A percentile compares a stretch with the other conserved stretches of the same genome.
phyloP scores from a whole-genome alignment of 2,888 invertebrate species.

The Ophioninae sp. region DNA sequence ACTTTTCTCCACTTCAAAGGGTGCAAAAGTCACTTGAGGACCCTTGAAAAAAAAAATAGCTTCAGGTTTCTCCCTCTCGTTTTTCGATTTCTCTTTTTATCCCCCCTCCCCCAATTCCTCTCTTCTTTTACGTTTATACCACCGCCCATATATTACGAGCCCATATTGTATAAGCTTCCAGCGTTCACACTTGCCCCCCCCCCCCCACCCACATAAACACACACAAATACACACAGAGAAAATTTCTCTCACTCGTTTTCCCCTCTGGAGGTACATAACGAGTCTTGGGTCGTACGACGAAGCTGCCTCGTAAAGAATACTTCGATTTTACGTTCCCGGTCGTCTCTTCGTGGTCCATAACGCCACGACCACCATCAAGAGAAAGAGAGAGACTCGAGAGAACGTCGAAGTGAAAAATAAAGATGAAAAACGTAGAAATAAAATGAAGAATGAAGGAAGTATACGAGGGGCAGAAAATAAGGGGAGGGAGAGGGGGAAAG shows the following conservation, averaged over 20 bases:
- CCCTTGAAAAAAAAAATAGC: too few relatives aligned
- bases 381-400: conserved; percentile 5
- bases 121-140: conserved; percentile 40
- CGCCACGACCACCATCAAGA: conserved; percentile 11
- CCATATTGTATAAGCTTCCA: conserved; percentile 16
- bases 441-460: conserved; percentile 21
- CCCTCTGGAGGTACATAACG: conserved; percentile 31
- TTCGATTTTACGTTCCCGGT: conserved; percentile 56
- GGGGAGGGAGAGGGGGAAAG: not conserved
- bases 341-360: conserved; percentile 35
- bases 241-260: conserved; percentile 11
- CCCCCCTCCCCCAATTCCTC: conserved; percentile 6
- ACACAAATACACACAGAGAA: not conserved
- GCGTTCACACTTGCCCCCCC: conserved; percentile 2
- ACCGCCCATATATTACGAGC: conserved; percentile 39
- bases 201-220: too few relatives aligned
- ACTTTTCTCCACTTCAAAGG: too few relatives aligned
- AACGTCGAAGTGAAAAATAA: conserved; percentile 17
- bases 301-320: conserved; percentile 60
- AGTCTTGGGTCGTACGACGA: conserved; percentile 46
- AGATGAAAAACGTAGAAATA: conserved; percentile 39
- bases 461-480: conserved; percentile 4
- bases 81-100: conserved; percentile 5
- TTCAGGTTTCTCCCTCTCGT: not conserved
- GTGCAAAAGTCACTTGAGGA: too few relatives aligned